Evolutionary conservation across 2,113 vertebrate species (phyloP).

Genomic region (Gymnobelideus leadbeateri): DNA sequence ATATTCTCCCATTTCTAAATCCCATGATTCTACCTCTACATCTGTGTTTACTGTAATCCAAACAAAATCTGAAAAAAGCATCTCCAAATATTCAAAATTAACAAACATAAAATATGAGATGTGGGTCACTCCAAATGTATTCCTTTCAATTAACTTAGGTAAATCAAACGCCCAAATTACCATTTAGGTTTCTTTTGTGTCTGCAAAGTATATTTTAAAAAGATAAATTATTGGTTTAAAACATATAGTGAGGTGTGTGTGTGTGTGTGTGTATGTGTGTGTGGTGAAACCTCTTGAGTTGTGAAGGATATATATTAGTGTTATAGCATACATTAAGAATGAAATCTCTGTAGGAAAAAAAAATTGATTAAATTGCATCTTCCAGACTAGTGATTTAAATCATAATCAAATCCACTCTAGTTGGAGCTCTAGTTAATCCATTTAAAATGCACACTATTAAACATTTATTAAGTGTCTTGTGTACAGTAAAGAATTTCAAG

Average conservation of each 20-base stretch:
- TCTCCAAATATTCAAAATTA: constrained; percentile 25
- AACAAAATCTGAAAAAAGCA: constrained; percentile 5
- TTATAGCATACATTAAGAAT: constrained; percentile 49
- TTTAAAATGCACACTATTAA: constrained; percentile 64
- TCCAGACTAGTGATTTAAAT: constrained; percentile 61
- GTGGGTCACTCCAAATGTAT: constrained; percentile 38
- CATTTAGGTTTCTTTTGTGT: not conserved
- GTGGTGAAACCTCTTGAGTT: constrained; percentile 3
- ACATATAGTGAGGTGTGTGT: not conserved
- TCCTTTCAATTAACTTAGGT: constrained; percentile 46
- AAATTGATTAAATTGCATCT: constrained; percentile 61
- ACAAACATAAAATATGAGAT: constrained; percentile 33
- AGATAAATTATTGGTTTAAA: constrained; percentile 44
- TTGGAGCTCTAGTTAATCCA: constrained; percentile 51
- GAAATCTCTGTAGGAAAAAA: constrained; percentile 54
- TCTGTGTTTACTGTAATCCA: not conserved
- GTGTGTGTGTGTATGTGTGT: not conserved
- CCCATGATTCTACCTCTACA: not conserved
- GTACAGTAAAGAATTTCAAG: constrained; percentile 50
- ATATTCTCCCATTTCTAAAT: not conserved
- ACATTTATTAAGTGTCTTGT: constrained; percentile 54
- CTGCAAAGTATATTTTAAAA: constrained; percentile 26
- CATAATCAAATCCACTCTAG: constrained; percentile 49
- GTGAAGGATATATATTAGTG: constrained; percentile 46
- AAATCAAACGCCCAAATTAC: constrained; percentile 50